These are phyloP conservation scores for Panopea generosa DNA, from an alignment of 2,888 invertebrate genomes.

Conservation along the genomic window DNA sequence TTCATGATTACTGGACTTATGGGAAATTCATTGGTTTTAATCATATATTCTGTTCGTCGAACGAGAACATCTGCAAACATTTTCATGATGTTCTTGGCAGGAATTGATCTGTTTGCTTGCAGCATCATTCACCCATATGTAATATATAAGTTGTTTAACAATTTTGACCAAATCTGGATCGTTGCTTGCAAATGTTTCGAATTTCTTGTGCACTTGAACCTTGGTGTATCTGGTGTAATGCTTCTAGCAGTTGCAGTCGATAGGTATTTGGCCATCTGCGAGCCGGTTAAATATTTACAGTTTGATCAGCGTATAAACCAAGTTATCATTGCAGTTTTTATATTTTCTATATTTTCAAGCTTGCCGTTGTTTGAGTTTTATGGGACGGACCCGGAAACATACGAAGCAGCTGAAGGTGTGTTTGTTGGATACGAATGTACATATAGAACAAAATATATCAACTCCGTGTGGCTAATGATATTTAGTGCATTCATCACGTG, in stretches of 20 bases:
- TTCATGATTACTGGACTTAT: constrained; percentile 53
- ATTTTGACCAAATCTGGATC: constrained; percentile 55
- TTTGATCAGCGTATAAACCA: constrained; percentile 42
- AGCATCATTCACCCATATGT: constrained; percentile 65
- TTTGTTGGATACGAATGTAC: constrained; percentile 57
- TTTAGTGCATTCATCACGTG: constrained; percentile 45
- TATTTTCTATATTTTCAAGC: constrained; percentile 37
- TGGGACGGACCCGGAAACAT: constrained; percentile 33
- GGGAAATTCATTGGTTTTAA: constrained; percentile 65
- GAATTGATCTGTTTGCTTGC: constrained; percentile 64
- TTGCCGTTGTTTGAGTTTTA: constrained; percentile 65
- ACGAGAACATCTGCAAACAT: constrained; percentile 50
- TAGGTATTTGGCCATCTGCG: constrained; percentile 65
- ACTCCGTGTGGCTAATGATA: constrained; percentile 12
- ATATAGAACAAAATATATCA: constrained; percentile 39
- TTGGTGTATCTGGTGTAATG: constrained; percentile 46
- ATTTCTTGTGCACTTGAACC: constrained; percentile 59
- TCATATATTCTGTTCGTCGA: constrained; percentile 45
- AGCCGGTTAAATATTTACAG: constrained; percentile 56
- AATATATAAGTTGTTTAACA: constrained; percentile 60
- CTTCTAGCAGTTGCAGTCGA: constrained; percentile 64
- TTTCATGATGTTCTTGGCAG: constrained; percentile 61
- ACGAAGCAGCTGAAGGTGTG: neutral
- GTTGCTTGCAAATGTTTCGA: constrained; percentile 64
- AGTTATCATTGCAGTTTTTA: constrained; percentile 18